Base-by-base conservation (phyloP, 2,113 vertebrate species). In the Rousettus leschenaultii region DNA sequence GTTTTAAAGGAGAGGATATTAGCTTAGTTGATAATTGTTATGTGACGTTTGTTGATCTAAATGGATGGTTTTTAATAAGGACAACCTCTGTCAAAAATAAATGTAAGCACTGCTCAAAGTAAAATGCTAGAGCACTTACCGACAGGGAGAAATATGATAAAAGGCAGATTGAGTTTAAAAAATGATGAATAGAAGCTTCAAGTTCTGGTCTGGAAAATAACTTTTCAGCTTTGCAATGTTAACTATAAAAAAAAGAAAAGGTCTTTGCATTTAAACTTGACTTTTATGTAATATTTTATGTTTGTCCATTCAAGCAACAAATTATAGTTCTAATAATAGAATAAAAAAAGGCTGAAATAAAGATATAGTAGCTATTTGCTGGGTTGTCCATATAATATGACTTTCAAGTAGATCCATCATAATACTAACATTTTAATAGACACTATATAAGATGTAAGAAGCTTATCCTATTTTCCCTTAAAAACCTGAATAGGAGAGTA, bases 41-140 rank as follows among this genome's bases (percentile, higher is more conserved):
- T 83, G 85, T 97, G 91, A 98, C 74, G 84, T 89, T 95, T 98
- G 98, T 97, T 97, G 92, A 98, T 97, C 91, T 98, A 95, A 98
- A 97, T 87, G 35, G 93, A 97, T 97, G 70, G 63, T 96, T 98
- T 97, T 98, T 97, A 97, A 97, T 97, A 92, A 96, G 93, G 94
- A 89, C 96, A 98, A 96, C 59, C 51, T 94, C 83, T 97, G 93
- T 97, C 96, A 97, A 97, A 98, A 98, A 78, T 71, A 97, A 98
- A 98, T 78, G 28, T 88, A 95, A 90, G 22, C 82, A 22, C 48
- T 95, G 35, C 63, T 97, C 92, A 95, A 96, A 95, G 96, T 94
- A 95, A 97, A 98, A 48, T 74, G 65, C 86, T 96, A 7, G 10
- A 95, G 77, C 63, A 33, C 35, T 82, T 71, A 77, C 0, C 92